Percentiles rank a stretch among this genome's conserved stretches.
Conservation (phyloP, 2,797 vertebrate species). For the Sebastes elongatus region DNA sequence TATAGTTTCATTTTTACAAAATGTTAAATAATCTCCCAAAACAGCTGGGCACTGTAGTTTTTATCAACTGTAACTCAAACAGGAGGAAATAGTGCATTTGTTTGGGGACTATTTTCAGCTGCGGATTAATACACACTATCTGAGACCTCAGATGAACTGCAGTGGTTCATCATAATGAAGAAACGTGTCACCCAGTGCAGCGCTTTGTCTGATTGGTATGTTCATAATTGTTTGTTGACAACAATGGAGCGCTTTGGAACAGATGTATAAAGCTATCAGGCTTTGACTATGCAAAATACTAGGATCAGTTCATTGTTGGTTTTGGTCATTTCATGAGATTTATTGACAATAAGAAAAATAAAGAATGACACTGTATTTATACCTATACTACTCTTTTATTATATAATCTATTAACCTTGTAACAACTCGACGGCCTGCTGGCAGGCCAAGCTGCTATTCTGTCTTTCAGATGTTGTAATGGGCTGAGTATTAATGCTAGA, state of each 20-base stretch:
- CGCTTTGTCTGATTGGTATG: not conserved
- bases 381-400: no score
- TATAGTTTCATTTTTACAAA: not conserved
- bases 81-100: not conserved
- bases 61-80: not conserved
- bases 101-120: not conserved
- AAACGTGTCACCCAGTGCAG: not conserved
- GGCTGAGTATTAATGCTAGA: no score
- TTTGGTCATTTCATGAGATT: not conserved
- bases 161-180: not conserved
- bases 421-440: no score
- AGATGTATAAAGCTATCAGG: not conserved
- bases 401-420: no score
- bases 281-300: not conserved
- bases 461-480: no score
- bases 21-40: not conserved
- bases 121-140: not conserved
- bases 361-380: not conserved
- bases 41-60: not conserved
- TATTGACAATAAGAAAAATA: not conserved
- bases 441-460: no score
- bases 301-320: not conserved
- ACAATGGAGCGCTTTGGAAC: not conserved
- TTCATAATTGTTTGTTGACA: not conserved
- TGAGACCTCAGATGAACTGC: not conserved